These are phyloP conservation scores for Podiceps cristatus DNA, from an alignment of 2,113 vertebrate species.

Conservation along the genomic window DNA sequence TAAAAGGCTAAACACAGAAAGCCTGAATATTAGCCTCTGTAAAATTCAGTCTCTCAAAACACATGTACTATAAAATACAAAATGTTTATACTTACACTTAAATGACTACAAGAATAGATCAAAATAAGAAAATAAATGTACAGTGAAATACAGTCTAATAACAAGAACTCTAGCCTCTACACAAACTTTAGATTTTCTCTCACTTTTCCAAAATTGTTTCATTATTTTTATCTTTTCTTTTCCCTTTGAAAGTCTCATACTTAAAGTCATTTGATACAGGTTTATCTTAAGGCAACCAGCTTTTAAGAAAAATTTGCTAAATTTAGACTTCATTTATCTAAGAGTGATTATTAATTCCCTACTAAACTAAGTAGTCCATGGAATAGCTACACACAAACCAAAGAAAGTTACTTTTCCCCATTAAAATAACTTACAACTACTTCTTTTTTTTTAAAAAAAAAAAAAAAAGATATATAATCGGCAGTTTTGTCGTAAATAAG, in stretches of 20 bases:
- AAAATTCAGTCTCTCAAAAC: not conserved
- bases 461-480: too few species aligned
- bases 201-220: not conserved
- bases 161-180: not conserved
- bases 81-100: not conserved
- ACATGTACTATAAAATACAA: not conserved
- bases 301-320: not conserved
- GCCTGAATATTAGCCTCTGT: not conserved
- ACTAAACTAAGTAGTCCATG: not conserved
- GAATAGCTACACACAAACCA: not conserved
- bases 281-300: not conserved
- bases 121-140: not conserved
- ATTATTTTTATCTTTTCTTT: not conserved
- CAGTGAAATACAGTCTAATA: not conserved
- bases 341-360: not conserved
- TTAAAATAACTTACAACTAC: not conserved
- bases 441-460: too few species aligned
- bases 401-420: not conserved
- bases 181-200: not conserved
- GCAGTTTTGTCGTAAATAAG: not conserved
- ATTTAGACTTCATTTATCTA: not conserved
- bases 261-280: not conserved
- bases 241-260: not conserved
- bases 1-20: not conserved
- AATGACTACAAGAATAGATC: not conserved